phyloP scores from a whole-genome alignment of 1,140 invertebrate genomes.

The Procambarus virginalis region DNA sequence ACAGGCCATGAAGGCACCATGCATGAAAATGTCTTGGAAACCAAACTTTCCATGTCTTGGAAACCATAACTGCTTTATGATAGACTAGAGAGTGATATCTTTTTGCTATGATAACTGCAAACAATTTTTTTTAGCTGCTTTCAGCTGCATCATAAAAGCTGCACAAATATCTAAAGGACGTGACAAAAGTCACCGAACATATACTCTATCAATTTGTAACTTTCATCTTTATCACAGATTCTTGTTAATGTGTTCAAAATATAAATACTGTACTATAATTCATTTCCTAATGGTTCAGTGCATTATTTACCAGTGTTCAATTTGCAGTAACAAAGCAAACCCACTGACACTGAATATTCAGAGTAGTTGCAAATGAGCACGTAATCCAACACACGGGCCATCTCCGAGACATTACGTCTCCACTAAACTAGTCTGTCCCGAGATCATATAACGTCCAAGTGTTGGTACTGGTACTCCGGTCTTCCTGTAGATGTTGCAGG shows the following conservation, averaged over 20 bases:
- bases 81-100: constrained; percentile 36
- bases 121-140: not conserved
- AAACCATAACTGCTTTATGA: constrained; percentile 1
- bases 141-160: not conserved
- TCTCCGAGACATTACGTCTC: not conserved
- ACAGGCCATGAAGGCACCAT: not conserved
- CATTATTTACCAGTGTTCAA: not conserved
- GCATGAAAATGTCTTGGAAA: not conserved
- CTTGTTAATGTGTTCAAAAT: constrained; percentile 51
- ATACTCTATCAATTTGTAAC: constrained; percentile 36
- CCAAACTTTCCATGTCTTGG: not conserved
- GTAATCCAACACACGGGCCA: not conserved
- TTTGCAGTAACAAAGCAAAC: not conserved
- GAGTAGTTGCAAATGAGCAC: not conserved
- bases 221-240: constrained; percentile 64
- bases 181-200: constrained; percentile 3
- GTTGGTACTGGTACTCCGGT: constrained; percentile 60
- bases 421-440: constrained; percentile 51
- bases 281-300: constrained; percentile 20
- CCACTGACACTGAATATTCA: constrained; percentile 15
- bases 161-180: not conserved
- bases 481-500: constrained; percentile 23
- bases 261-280: constrained; percentile 23
- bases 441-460: constrained; percentile 64
- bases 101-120: not conserved